Evolutionary conservation across 2,797 vertebrate genomes (phyloP).

Genomic region (Pseudopleuronectes americanus): DNA sequence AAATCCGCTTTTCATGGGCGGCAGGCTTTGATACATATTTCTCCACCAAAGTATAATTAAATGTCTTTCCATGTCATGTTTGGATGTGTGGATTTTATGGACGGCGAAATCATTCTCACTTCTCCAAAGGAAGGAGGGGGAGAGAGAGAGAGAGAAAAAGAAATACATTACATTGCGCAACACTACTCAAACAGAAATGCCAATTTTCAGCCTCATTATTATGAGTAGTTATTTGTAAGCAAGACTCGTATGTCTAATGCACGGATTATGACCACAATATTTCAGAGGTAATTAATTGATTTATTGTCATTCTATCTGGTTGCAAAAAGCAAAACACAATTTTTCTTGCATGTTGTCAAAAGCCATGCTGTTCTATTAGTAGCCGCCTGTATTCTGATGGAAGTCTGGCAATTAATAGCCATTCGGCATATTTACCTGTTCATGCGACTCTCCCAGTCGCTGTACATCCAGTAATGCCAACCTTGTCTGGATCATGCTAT

Average conservation of each 20-base stretch:
- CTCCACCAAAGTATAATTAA: conserved; percentile 78
- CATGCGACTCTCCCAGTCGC: conserved; percentile 26
- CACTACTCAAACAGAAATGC: conserved; percentile 62
- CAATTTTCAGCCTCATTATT: conserved; percentile 63
- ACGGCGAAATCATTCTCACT: conserved; percentile 56
- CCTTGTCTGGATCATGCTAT: conserved; percentile 35
- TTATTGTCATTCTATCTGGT: conserved; percentile 43
- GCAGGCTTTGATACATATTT: conserved; percentile 75
- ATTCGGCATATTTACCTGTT: conserved; percentile 26
- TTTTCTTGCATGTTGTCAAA: conserved; percentile 24
- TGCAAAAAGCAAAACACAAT: conserved; percentile 39
- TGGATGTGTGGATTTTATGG: conserved; percentile 66
- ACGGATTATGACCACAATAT: conserved; percentile 64
- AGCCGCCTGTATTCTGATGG: conserved; percentile 3
- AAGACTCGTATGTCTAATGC: conserved; percentile 50
- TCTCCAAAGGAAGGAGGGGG: conserved; percentile 32
- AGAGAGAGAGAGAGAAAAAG: conserved; percentile 24
- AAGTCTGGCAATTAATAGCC: conserved; percentile 10
- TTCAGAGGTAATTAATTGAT: conserved; percentile 66
- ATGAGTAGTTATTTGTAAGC: conserved; percentile 70
- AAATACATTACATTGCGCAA: conserved; percentile 64
- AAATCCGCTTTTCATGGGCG: conserved; percentile 75
- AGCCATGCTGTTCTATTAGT: conserved; percentile 4
- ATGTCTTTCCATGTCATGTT: conserved; percentile 79
- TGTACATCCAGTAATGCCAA: conserved; percentile 27